Conservation (phyloP, 2,113 vertebrate genomes). For the Cyanoramphus novaezelandiae region DNA sequence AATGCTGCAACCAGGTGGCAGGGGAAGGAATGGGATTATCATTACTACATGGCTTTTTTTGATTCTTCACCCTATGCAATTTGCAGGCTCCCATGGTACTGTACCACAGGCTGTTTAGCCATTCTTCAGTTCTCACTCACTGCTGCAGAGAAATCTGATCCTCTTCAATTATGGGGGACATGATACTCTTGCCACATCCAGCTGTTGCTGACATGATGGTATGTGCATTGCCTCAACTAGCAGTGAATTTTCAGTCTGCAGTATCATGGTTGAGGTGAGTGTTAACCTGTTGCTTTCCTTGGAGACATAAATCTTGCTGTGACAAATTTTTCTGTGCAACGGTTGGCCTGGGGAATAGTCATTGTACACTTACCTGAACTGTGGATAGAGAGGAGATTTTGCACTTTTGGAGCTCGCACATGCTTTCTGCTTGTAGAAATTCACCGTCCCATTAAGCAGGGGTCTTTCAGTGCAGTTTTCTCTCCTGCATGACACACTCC, state of each 20-base stretch:
- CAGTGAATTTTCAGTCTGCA: not conserved
- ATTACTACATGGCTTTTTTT: not conserved
- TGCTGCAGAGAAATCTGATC: not conserved
- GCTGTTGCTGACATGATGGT: not conserved
- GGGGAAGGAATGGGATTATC: rapidly evolving
- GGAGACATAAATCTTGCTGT: not conserved
- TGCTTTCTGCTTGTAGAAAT: not conserved
- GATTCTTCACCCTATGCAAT: not conserved
- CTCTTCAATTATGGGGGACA: not conserved
- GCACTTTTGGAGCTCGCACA: not conserved
- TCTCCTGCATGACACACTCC: rapidly evolving
- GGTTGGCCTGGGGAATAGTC: not conserved
- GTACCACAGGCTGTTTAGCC: not conserved
- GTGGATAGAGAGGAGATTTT: not conserved
- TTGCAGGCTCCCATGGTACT: not conserved
- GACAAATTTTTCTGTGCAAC: not conserved
- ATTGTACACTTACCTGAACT: not conserved
- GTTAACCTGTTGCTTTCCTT: not conserved
- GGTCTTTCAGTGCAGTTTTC: not conserved
- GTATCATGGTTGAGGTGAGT: not conserved
- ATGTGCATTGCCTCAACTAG: not conserved
- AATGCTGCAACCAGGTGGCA: not conserved
- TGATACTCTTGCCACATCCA: not conserved
- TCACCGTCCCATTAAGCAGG: not conserved
- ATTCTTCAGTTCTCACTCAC: rapidly evolving